Conservation (phyloP, 2,888 invertebrate species). For the Protonemura montana region DNA sequence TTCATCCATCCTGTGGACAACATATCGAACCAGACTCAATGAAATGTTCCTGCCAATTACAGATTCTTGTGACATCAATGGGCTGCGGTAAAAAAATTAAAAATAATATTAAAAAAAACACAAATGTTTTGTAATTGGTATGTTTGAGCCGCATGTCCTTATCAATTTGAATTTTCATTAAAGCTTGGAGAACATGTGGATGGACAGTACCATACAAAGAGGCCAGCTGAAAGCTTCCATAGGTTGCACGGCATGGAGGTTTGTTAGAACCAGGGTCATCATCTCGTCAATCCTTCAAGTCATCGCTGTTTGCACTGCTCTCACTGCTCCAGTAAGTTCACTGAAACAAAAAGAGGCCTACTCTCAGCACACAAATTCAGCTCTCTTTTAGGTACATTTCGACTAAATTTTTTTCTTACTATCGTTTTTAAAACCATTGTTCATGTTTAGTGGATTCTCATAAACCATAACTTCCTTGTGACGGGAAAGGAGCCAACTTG, state of each 20-base stretch:
- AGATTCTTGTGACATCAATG: constrained; percentile 30
- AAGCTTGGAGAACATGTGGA: constrained; percentile 31
- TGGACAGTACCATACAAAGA: neutral
- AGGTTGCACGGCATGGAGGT: constrained; percentile 23
- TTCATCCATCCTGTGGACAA: neutral
- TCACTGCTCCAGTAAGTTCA: constrained; percentile 20
- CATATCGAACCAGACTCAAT: constrained; percentile 2
- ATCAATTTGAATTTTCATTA: neutral
- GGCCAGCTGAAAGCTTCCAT: constrained; percentile 36
- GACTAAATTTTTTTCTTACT: neutral
- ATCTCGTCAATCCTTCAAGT: constrained; percentile 28
- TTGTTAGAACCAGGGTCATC: constrained; percentile 33
- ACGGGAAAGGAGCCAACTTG: neutral
- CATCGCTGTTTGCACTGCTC: neutral
- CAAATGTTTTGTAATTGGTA: neutral
- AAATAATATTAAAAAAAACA: neutral
- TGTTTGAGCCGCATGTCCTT: neutral
- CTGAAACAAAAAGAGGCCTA: neutral
- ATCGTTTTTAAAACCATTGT: neutral
- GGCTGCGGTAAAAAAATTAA: constrained; percentile 28
- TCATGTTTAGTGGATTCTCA: neutral
- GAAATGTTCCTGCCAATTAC: neutral
- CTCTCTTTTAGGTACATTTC: neutral
- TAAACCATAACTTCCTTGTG: constrained; percentile 21
- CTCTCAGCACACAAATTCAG: no score